phyloP scores from a whole-genome alignment of 2,113 vertebrate genomes.

The Anthoscopus minutus region DNA sequence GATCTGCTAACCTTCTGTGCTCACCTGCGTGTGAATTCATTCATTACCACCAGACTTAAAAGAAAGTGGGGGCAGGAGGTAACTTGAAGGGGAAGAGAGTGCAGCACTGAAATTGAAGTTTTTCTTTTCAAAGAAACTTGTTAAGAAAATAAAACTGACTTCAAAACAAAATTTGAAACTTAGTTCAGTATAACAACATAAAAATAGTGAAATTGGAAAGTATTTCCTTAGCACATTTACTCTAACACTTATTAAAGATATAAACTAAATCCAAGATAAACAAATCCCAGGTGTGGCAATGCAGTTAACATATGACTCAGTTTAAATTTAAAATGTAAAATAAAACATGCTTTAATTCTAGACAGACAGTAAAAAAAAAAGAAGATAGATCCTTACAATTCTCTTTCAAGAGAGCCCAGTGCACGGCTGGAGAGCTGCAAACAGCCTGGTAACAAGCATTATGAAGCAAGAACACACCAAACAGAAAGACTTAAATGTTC shows the following conservation, averaged over 20 bases:
- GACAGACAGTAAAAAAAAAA: background rate
- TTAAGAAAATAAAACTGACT: conserved; percentile 57
- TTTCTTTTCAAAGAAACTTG: conserved; percentile 54
- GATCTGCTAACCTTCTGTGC: conserved; percentile 15
- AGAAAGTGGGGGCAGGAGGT: background rate
- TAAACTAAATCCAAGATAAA: conserved; percentile 63
- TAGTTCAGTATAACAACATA: conserved; percentile 27
- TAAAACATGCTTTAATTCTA: conserved; percentile 20
- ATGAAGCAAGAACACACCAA: background rate
- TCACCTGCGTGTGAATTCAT: conserved; percentile 44
- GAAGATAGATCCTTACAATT: background rate
- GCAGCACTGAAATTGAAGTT: background rate
- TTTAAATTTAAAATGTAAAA: conserved; percentile 56
- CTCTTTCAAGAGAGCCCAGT: background rate
- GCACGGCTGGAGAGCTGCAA: background rate
- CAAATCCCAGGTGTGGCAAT: conserved; percentile 61
- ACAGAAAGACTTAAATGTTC: background rate
- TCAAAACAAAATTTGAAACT: conserved; percentile 55
- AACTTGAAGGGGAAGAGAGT: background rate
- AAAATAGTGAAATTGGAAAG: conserved; percentile 64
- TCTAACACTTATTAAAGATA: conserved; percentile 58
- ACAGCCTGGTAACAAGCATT: background rate
- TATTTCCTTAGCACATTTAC: conserved; percentile 51
- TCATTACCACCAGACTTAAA: conserved; percentile 52
- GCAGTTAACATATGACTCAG: conserved; percentile 7